Evolutionary conservation across 2,797 vertebrate species (phyloP).

Genomic region (Sparus aurata): DNA sequence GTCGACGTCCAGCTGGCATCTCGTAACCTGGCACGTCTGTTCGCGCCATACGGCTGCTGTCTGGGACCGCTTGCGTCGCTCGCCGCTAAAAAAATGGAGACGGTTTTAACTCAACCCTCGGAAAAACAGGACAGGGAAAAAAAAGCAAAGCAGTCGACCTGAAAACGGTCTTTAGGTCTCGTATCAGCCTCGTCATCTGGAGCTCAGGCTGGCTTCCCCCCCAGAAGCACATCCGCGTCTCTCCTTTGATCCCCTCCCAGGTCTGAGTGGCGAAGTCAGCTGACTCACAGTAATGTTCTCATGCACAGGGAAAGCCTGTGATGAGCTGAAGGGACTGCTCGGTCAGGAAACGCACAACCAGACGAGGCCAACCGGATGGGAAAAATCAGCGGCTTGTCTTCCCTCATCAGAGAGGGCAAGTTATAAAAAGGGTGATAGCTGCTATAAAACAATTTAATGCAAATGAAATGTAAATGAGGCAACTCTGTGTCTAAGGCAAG

Average conservation of each 20-base stretch:
- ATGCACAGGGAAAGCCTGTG: slow-evolving; percentile 26
- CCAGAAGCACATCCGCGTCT: slow-evolving; percentile 20
- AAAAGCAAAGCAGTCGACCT: slow-evolving; percentile 37
- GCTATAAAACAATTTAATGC: slow-evolving; percentile 24
- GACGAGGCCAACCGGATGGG: slow-evolving; percentile 9
- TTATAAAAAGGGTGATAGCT: not conserved
- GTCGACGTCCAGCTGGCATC: slow-evolving; percentile 60
- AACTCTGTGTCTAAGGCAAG: not conserved
- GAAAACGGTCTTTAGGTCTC: slow-evolving; percentile 50
- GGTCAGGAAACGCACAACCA: slow-evolving; percentile 15
- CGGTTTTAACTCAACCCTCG: not conserved
- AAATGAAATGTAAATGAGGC: slow-evolving; percentile 38
- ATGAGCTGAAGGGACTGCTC: slow-evolving; percentile 20
- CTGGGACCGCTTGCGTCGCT: slow-evolving; percentile 3
- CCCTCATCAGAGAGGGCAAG: not conserved
- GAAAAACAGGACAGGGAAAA: not conserved
- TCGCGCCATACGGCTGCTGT: slow-evolving; percentile 40
- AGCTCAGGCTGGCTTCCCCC: slow-evolving; percentile 27
- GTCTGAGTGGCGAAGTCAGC: slow-evolving; percentile 20
- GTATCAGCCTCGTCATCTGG: slow-evolving; percentile 43
- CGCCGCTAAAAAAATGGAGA: not conserved
- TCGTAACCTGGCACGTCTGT: slow-evolving; percentile 17
- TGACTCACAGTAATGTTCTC: slow-evolving; percentile 20
- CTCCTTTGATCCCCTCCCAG: slow-evolving; percentile 25
- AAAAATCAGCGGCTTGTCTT: slow-evolving; percentile 25